phyloP scores from a whole-genome alignment of 2,797 vertebrate genomes.

The Aphelocoma californica region DNA sequence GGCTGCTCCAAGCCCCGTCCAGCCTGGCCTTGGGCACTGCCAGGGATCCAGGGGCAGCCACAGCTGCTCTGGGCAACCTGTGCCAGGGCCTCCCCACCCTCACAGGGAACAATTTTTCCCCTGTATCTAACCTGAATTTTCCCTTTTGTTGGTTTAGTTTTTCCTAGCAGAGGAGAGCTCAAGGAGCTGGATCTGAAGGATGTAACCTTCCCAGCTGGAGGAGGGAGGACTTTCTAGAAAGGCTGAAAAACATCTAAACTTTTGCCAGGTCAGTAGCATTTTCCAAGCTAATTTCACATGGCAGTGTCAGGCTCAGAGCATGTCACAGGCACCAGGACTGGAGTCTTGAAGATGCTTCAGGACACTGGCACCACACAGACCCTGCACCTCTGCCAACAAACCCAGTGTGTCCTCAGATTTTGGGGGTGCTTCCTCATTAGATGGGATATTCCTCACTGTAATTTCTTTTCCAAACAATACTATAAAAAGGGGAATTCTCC shows the following conservation, averaged over 20 bases:
- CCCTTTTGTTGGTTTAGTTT: not conserved
- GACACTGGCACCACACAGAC: not conserved
- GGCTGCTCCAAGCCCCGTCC: accelerated
- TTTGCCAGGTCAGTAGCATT: not conserved
- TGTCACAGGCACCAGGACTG: not conserved
- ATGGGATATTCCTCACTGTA: not conserved
- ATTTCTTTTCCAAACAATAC: not conserved
- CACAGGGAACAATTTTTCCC: accelerated
- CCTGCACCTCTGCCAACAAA: not conserved
- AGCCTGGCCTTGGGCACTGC: accelerated
- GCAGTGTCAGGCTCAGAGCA: not conserved
- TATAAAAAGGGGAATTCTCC: not conserved
- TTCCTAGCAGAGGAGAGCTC: not conserved
- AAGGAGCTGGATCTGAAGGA: not conserved
- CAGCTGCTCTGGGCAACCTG: not conserved
- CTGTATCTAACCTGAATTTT: not conserved
- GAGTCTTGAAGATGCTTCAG: not conserved
- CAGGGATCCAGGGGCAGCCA: not conserved
- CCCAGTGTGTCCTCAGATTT: not conserved
- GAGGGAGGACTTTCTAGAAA: not conserved
- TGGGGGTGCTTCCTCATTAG: not conserved
- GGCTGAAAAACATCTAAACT: not conserved
- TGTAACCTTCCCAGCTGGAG: not conserved
- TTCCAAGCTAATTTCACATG: not conserved
- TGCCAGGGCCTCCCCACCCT: not conserved